A percentile compares a stretch with the other conserved stretches of the same genome.
Evolutionary conservation across 2,113 vertebrate species (phyloP).

Genomic region (Oncorhynchus nerka): DNA sequence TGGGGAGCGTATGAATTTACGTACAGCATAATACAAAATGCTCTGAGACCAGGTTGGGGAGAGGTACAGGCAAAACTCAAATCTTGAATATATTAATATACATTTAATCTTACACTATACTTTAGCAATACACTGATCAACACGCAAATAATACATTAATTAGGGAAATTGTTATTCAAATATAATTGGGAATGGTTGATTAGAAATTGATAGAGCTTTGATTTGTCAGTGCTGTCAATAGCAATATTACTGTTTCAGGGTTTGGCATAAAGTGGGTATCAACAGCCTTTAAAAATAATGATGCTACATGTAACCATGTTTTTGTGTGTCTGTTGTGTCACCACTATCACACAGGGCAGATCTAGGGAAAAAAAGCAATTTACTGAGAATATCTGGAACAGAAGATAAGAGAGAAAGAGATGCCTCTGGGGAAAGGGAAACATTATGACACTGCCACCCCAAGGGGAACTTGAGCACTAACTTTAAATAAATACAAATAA

Average conservation of each 20-base stretch:
- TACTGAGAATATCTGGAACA: not conserved
- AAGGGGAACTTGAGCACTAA: slow-evolving; percentile 52
- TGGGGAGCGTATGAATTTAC: too few relatives aligned
- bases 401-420: not conserved
- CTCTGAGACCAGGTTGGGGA: not conserved
- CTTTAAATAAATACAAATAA: slow-evolving; percentile 83
- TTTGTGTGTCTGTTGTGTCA: not conserved
- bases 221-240: not conserved
- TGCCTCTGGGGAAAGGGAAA: slow-evolving; percentile 51
- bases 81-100: not conserved
- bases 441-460: slow-evolving; percentile 76
- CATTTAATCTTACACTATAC: not conserved
- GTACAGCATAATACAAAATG: too few relatives aligned
- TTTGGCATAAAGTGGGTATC: not conserved
- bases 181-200: not conserved
- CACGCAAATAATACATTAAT: not conserved
- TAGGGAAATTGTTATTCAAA: not conserved
- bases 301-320: not conserved
- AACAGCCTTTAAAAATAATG: not conserved
- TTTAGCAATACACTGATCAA: not conserved
- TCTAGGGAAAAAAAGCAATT: not conserved
- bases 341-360: not conserved
- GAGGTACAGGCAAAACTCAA: not conserved
- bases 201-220: not conserved
- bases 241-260: not conserved